These are phyloP conservation scores for Bombus superbus DNA, from an alignment of 1,140 invertebrate genomes.

Conservation along the genomic window DNA sequence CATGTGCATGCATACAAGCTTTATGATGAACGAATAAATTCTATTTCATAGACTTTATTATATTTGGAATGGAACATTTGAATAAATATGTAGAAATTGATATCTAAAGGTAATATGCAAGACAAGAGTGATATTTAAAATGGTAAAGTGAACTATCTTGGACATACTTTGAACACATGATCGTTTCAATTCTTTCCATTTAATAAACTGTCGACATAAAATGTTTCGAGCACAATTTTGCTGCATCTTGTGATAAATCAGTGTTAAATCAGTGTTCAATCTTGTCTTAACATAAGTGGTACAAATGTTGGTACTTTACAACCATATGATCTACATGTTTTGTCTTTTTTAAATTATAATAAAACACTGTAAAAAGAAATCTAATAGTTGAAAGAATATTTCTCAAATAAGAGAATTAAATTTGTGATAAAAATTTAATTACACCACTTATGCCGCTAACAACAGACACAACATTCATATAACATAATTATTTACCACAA, in stretches of 20 bases:
- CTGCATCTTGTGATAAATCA: neutral
- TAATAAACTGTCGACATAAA: slow-evolving; percentile 2
- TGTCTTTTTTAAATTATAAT: neutral
- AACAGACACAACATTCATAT: neutral
- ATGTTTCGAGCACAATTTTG: neutral
- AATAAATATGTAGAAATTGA: neutral
- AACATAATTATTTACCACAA: slow-evolving; percentile 38
- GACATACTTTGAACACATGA: slow-evolving; percentile 42
- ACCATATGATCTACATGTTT: neutral
- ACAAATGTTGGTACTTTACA: neutral
- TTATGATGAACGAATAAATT: neutral
- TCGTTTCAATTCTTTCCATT: slow-evolving; percentile 14
- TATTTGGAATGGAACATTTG: slow-evolving; percentile 5
- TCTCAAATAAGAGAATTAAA: neutral
- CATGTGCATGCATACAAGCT: neutral
- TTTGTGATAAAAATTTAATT: neutral
- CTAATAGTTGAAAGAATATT: too few relatives aligned
- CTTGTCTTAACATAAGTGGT: slow-evolving; percentile 8
- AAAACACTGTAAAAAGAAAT: neutral
- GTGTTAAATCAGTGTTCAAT: slow-evolving; percentile 18
- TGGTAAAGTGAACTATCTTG: slow-evolving; percentile 32
- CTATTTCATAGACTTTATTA: neutral
- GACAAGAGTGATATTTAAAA: slow-evolving; percentile 46
- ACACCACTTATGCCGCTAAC: slow-evolving; percentile 26
- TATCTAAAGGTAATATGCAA: neutral